Evolutionary conservation across 2,888 invertebrate genomes (phyloP), one percentile per base, ranked within the genome.

Genomic region (Metopia argyrocephala): DNA sequence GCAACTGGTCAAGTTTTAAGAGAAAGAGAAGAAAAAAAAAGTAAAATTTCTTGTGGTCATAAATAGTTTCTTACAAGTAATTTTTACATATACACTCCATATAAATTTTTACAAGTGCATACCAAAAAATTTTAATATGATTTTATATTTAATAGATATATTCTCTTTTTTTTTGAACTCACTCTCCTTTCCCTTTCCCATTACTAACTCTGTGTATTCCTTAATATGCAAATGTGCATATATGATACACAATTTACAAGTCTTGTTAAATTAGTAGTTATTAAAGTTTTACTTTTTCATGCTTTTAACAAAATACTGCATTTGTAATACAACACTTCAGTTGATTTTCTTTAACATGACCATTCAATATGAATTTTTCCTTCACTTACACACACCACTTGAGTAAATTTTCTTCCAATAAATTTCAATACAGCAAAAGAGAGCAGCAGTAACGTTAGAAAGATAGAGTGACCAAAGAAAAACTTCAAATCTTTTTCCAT

Each of bases 291-390:
- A 65, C 65, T 66, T 69, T 54, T 71, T 59, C 50, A 74, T 46
- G 74, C 81, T 81, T 74, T 81, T 78, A 81, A 78, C 71, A 81
- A 76, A 78, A 71, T 78, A 66, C 66, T 81, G 52, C 65, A 81
- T 78, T 78, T 81, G 69, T 69, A 78, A 81, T 66, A 74, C 61
- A 76, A 81, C 69, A 76, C 76, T 78, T 65, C 56, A 59, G 20
- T 56, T 52, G 50, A 65, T n/a, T 50, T 45, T 57, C 64, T 28
- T 64, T 21, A 9, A 20, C 12, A 9, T 27, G 6, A 0, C 9
- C 45, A 48, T 21, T 12, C 9, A 50, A 50, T 64, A n/a, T n/a
- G 25, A 27, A 28, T 45, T n/a, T n/a, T n/a, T n/a, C n/a, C 50
- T 15, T 50, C 62, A 69, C 31, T 38, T 31, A 65, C 28, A 69